These are phyloP conservation scores for Genyomyrus donnyi DNA, from an alignment of 2,113 vertebrate genomes.

Conservation along the genomic window DNA sequence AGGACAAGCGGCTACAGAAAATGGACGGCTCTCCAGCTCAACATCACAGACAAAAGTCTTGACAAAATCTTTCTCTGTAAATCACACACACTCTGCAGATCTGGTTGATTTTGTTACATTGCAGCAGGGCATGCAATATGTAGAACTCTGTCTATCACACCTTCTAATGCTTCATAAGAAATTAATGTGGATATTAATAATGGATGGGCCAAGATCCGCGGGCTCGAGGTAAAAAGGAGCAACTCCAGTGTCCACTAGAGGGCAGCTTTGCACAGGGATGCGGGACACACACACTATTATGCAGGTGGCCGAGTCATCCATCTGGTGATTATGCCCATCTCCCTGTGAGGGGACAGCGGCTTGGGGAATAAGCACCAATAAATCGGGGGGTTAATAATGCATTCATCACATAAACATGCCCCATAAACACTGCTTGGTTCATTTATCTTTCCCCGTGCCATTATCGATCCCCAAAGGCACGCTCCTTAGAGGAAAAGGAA, in stretches of 20 bases:
- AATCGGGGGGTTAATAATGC: conserved; percentile 50
- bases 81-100: conserved; percentile 18
- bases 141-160: background rate
- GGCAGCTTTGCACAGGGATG: conserved; percentile 12
- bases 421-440: conserved; percentile 39
- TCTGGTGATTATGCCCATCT: conserved; percentile 15
- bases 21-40: background rate
- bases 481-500: conserved; percentile 33
- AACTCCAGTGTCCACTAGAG: background rate
- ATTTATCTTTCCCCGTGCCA: conserved; percentile 43
- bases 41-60: background rate
- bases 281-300: background rate
- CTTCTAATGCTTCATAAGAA: conserved; percentile 24
- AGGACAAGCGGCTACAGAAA: background rate
- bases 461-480: conserved; percentile 40
- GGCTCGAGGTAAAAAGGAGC: background rate
- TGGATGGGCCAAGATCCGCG: conserved; percentile 9
- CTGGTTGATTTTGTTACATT: conserved; percentile 13
- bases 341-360: conserved; percentile 12
- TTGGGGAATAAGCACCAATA: conserved; percentile 40
- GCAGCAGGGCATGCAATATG: conserved; percentile 24
- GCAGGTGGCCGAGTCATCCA: conserved; percentile 9
- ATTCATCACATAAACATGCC: conserved; percentile 33
- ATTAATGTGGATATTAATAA: conserved; percentile 24
- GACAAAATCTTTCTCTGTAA: background rate